These are phyloP conservation scores for Calliopum simillimum DNA, from an alignment of 2,888 invertebrate species.

Conservation along the genomic window DNA sequence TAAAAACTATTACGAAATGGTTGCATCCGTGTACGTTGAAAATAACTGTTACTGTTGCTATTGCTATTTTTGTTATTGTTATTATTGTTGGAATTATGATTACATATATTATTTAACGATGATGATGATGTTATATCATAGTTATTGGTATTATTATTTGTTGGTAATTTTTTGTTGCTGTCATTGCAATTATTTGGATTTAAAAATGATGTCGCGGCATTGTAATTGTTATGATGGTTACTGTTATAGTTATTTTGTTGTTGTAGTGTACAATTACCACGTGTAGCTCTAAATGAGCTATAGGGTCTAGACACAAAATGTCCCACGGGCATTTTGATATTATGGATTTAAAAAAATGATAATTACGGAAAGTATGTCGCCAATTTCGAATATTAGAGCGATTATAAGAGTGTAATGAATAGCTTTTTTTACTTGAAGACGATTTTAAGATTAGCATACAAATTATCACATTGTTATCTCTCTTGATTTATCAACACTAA, in stretches of 20 bases:
- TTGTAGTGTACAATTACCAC: conserved; percentile 53
- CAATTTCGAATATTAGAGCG: too few species aligned
- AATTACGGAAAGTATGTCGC: too few species aligned
- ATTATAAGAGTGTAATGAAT: too few species aligned
- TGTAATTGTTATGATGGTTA: conserved; percentile 29
- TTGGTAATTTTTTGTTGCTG: conserved; percentile 41
- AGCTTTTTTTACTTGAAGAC: too few species aligned
- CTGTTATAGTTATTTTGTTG: conserved; percentile 37
- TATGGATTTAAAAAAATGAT: neutral
- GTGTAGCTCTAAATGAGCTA: conserved; percentile 65
- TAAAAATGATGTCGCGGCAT: conserved; percentile 36
- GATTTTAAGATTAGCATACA: too few species aligned
- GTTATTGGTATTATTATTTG: conserved; percentile 38
- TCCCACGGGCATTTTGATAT: conserved; percentile 65
- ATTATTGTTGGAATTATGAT: conserved; percentile 28
- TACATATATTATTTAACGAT: conserved; percentile 41
- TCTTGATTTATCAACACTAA: too few species aligned
- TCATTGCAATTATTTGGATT: conserved; percentile 28
- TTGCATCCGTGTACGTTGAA: conserved; percentile 56
- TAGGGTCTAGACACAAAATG: conserved; percentile 65
- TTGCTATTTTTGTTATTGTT: conserved; percentile 43
- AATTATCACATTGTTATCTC: too few species aligned
- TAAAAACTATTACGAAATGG: conserved; percentile 65
- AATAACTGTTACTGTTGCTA: conserved; percentile 47
- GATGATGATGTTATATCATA: conserved; percentile 42